phyloP scores from a whole-genome alignment of 2,797 vertebrate genomes.

The Loris lydekkerianus region DNA sequence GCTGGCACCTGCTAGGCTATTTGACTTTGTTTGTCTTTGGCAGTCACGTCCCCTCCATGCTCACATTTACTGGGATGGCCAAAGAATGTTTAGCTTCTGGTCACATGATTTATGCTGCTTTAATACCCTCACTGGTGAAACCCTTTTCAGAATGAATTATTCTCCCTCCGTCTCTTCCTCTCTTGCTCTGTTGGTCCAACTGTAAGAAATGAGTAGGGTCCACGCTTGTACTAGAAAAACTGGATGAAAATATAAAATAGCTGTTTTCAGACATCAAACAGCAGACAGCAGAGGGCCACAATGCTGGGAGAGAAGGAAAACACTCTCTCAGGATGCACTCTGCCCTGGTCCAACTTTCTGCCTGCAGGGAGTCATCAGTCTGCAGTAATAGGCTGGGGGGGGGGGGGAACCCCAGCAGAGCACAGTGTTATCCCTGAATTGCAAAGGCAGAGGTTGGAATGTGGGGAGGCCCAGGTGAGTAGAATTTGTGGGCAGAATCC shows the following conservation, averaged over 20 bases:
- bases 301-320: not conserved
- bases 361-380: not conserved
- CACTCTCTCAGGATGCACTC: not conserved
- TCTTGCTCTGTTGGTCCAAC: not conserved
- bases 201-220: not conserved
- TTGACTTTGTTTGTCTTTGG: not conserved
- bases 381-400: no score
- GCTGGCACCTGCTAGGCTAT: not conserved
- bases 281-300: not conserved
- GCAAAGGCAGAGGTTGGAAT: not conserved
- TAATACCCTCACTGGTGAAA: not conserved
- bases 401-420: not conserved
- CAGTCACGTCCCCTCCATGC: not conserved
- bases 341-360: not conserved
- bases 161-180: not conserved
- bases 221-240: not conserved
- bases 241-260: not conserved
- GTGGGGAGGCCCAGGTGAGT: not conserved
- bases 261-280: not conserved
- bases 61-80: not conserved
- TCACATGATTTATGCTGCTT: not conserved
- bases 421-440: not conserved
- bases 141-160: slow-evolving; percentile 21
- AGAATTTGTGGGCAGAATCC: slow-evolving; percentile 4
- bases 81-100: not conserved